Conservation (phyloP, 2,888 invertebrate genomes). For the Apodemia zela region DNA sequence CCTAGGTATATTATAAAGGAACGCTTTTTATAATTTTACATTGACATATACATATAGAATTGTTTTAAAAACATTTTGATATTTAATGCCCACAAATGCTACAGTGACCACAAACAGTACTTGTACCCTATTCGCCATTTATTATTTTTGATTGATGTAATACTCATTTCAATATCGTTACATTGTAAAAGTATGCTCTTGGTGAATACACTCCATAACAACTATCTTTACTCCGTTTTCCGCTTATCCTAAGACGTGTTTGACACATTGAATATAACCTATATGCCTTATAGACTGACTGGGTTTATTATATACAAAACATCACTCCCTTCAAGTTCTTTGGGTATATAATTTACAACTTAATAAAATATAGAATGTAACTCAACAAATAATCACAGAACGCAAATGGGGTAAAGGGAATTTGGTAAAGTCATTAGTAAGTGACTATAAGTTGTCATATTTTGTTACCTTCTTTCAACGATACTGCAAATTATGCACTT, state of each 20-base stretch:
- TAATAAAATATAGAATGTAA: slow-evolving; percentile 8
- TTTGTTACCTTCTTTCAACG: not conserved
- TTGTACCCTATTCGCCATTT: too few species aligned
- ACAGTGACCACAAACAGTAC: too few species aligned
- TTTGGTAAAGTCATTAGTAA: slow-evolving; percentile 4
- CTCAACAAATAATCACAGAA: slow-evolving; percentile 21
- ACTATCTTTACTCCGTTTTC: slow-evolving; percentile 12
- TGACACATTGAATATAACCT: slow-evolving; percentile 39
- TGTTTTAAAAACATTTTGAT: too few species aligned
- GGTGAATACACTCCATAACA: not conserved
- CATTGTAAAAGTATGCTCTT: not conserved
- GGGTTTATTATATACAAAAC: slow-evolving; percentile 33
- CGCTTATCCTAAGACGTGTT: slow-evolving; percentile 37
- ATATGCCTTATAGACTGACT: slow-evolving; percentile 38
- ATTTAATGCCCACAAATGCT: too few species aligned
- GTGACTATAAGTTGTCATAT: not conserved
- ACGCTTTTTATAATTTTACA: too few species aligned
- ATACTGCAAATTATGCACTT: not conserved
- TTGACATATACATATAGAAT: too few species aligned
- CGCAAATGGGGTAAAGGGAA: slow-evolving; percentile 14
- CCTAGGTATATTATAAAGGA: too few species aligned
- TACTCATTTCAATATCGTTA: not conserved
- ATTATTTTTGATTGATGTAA: too few species aligned
- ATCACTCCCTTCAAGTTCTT: slow-evolving; percentile 36
- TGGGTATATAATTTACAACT: slow-evolving; percentile 29